These are phyloP conservation scores for Grammomys dolichurus DNA, from an alignment of 2,113 vertebrate genomes.

Conservation along the genomic window DNA sequence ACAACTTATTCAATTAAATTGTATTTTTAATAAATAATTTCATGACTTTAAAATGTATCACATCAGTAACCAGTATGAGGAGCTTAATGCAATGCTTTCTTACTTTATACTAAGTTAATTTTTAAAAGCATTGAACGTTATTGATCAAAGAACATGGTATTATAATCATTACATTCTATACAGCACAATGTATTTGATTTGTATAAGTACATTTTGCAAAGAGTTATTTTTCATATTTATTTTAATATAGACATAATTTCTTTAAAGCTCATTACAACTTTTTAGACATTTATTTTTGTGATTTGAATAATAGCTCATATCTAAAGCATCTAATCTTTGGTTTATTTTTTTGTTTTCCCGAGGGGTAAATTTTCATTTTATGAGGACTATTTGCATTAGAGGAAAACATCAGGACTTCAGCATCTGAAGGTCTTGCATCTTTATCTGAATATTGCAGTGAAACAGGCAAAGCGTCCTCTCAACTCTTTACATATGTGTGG, in stretches of 20 bases:
- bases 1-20: not conserved
- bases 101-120: not conserved
- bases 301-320: conserved; percentile 45
- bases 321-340: conserved; percentile 49
- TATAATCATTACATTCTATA: not conserved
- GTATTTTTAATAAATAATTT: conserved; percentile 6
- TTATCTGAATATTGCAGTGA: not conserved
- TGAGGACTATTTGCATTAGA: conserved; percentile 27
- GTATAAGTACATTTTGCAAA: not conserved
- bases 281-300: conserved; percentile 25
- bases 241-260: conserved; percentile 5
- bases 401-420: conserved; percentile 55
- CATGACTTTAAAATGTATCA: not conserved
- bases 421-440: conserved; percentile 22
- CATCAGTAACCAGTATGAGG: not conserved
- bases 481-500: not conserved
- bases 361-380: conserved; percentile 23
- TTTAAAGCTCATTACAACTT: conserved; percentile 50
- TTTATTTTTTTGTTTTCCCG: conserved; percentile 58
- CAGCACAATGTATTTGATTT: conserved; percentile 13
- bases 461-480: conserved; percentile 16
- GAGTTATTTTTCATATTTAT: not conserved
- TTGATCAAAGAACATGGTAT: not conserved
- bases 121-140: not conserved
- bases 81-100: not conserved